A percentile compares a stretch with the other conserved stretches of the same genome.
These are phyloP conservation scores for Fulmarus glacialis DNA, from an alignment of 2,113 vertebrate genomes.

Conservation along the genomic window DNA sequence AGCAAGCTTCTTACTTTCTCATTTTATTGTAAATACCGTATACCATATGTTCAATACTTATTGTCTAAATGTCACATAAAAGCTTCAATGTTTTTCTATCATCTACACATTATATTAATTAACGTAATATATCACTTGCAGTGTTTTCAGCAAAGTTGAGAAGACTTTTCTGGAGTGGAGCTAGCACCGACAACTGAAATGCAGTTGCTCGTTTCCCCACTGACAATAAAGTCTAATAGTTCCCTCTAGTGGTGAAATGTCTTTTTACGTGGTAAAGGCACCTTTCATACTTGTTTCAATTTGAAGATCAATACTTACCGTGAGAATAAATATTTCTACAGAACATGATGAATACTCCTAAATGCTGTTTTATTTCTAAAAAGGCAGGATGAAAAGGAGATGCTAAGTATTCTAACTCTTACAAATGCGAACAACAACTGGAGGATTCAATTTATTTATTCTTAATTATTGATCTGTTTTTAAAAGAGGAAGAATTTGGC, in stretches of 20 bases:
- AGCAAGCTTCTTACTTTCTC: not conserved
- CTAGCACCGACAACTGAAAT: not conserved
- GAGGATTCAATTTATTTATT: not conserved
- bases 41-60: not conserved
- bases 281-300: not conserved
- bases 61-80: not conserved
- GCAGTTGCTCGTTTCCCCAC: not conserved
- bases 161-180: not conserved
- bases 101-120: not conserved
- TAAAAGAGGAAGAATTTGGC: not conserved
- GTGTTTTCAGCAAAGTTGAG: not conserved
- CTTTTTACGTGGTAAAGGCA: not conserved
- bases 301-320: accelerated
- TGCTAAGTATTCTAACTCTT: not conserved
- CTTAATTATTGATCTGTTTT: not conserved
- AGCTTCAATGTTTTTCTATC: not conserved
- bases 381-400: not conserved
- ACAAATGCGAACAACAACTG: not conserved
- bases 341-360: not conserved
- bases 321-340: not conserved
- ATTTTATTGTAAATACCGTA: not conserved
- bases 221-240: not conserved
- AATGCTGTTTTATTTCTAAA: not conserved
- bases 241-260: slow-evolving; percentile 33
- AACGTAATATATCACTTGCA: accelerated